Conservation (phyloP, 2,797 vertebrate species). For the Ctenopoma kingsleyae region DNA sequence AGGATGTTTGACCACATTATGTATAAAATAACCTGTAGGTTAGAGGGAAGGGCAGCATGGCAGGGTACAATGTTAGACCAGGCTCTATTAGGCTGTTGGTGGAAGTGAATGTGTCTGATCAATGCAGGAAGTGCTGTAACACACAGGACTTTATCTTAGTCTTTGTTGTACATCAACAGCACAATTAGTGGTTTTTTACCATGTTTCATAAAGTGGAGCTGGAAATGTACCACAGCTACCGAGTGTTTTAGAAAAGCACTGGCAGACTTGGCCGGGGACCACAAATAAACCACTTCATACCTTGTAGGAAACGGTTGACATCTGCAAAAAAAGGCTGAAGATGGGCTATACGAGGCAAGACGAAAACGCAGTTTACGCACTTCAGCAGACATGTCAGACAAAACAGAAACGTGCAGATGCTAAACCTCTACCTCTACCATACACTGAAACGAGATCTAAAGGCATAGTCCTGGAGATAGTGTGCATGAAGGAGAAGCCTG, state of each 20-base stretch:
- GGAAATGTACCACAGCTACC: not conserved
- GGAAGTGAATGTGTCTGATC: constrained; percentile 29
- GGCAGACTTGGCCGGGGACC: constrained; percentile 1
- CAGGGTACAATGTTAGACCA: constrained; percentile 60
- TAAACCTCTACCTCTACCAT: not conserved
- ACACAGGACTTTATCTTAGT: not conserved
- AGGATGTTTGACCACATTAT: constrained; percentile 30
- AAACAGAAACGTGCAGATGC: not conserved
- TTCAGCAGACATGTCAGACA: constrained; percentile 24
- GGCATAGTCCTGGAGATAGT: not conserved
- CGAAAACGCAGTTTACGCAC: constrained; percentile 9
- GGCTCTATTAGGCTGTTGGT: constrained; percentile 27
- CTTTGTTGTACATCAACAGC: not conserved
- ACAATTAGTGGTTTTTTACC: not conserved
- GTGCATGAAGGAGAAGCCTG: not conserved
- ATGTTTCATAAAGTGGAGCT: not conserved
- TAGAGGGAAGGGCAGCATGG: constrained; percentile 66
- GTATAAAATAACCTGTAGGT: not conserved
- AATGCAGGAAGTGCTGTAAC: constrained; percentile 3
- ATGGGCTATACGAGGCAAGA: constrained; percentile 23
- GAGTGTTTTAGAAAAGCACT: not conserved
- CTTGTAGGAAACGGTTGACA: constrained; percentile 2
- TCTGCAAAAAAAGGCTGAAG: constrained; percentile 29
- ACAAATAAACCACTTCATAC: constrained; percentile 34
- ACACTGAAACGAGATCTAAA: not conserved